Conservation (phyloP, 1,140 invertebrate genomes). For the Temnothorax nylanderi region DNA sequence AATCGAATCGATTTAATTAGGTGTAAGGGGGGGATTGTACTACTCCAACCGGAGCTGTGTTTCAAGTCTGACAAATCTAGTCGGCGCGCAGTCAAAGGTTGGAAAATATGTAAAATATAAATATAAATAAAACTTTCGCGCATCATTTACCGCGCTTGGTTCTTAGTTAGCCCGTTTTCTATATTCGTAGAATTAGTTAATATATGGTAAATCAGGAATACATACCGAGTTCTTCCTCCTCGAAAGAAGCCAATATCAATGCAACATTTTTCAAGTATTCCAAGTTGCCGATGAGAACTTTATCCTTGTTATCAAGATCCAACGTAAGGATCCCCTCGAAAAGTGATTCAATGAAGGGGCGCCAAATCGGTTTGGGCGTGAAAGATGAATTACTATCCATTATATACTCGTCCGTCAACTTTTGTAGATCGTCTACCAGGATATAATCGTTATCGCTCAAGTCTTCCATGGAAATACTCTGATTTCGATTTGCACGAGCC, state of each 20-base stretch:
- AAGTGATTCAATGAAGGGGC: constrained; percentile 87
- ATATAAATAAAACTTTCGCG: no score
- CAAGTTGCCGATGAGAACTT: constrained; percentile 88
- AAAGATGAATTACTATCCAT: constrained; percentile 82
- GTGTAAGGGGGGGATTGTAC: no score
- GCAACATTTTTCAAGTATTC: constrained; percentile 87
- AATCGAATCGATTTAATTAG: no score
- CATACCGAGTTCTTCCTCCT: constrained; percentile 86
- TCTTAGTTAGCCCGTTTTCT: no score
- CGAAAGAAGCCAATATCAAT: constrained; percentile 85
- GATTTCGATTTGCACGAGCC: constrained; percentile 83
- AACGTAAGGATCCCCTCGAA: constrained; percentile 86
- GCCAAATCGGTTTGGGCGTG: constrained; percentile 87
- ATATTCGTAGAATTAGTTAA: no score
- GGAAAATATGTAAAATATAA: no score
- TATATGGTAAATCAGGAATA: background rate
- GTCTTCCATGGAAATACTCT: constrained; percentile 84
- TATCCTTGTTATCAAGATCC: constrained; percentile 85
- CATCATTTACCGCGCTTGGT: no score
- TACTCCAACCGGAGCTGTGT: no score
- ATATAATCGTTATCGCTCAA: constrained; percentile 87
- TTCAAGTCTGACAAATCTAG: no score
- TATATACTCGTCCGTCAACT: constrained; percentile 87
- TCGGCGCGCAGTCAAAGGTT: no score
- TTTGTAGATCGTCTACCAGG: constrained; percentile 87